Conservation (phyloP, 2,797 vertebrate species). For the Sebastes trivittatus region DNA sequence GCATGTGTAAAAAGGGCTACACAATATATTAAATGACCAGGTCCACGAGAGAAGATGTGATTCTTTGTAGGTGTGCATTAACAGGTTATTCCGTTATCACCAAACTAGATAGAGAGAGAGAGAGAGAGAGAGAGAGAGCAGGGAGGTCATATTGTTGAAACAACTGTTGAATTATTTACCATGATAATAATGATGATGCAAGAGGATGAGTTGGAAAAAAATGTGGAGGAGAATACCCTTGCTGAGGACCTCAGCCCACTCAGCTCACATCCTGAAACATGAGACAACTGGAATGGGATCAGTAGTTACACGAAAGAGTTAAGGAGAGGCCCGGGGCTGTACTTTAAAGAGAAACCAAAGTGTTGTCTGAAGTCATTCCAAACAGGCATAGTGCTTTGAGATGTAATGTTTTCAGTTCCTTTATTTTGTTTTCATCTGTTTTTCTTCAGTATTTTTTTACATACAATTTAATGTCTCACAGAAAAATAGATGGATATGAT, state of each 20-base stretch:
- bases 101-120: slow-evolving; percentile 20
- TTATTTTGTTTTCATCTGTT: slow-evolving; percentile 36
- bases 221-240: slow-evolving; percentile 33
- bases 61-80: slow-evolving; percentile 44
- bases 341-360: slow-evolving; percentile 59
- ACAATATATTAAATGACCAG: slow-evolving; percentile 41
- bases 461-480: neutral
- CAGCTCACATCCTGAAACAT: slow-evolving; percentile 39
- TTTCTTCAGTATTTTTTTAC: neutral
- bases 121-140: slow-evolving; percentile 4
- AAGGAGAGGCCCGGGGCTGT: slow-evolving; percentile 51
- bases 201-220: slow-evolving; percentile 42
- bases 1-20: slow-evolving; percentile 41
- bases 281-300: slow-evolving; percentile 55
- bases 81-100: slow-evolving; percentile 30
- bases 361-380: slow-evolving; percentile 65
- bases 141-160: slow-evolving; percentile 57
- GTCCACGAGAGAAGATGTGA: slow-evolving; percentile 5
- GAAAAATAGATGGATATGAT: neutral
- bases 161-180: slow-evolving; percentile 73
- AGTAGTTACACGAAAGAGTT: slow-evolving; percentile 57
- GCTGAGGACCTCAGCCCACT: slow-evolving; percentile 39
- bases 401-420: slow-evolving; percentile 35
- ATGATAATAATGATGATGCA: slow-evolving; percentile 60
- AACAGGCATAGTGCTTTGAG: slow-evolving; percentile 56